Conservation (phyloP, 2,113 vertebrate species). For the Nymphicus hollandicus region DNA sequence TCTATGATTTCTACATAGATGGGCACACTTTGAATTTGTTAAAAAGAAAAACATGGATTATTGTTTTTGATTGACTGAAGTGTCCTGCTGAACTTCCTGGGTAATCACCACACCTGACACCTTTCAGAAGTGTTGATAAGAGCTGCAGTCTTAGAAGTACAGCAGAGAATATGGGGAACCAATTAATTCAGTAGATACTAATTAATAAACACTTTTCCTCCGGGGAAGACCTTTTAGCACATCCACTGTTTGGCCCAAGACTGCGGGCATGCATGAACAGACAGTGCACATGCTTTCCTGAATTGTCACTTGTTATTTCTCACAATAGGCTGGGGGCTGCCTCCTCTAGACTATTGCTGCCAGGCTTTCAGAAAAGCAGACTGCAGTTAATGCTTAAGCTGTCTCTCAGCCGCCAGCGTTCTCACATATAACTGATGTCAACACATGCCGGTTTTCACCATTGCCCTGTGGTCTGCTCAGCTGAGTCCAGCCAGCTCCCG, state of each 20-base stretch:
- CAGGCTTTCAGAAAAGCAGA: not conserved
- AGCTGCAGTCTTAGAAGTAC: not conserved
- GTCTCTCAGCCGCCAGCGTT: not conserved
- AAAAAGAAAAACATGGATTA: not conserved
- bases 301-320: constrained; percentile 12
- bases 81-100: not conserved
- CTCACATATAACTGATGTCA: not conserved
- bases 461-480: not conserved
- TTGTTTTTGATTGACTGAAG: not conserved
- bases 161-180: not conserved
- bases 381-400: not conserved
- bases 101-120: not conserved
- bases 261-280: not conserved
- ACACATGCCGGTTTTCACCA: fast-evolving
- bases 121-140: not conserved
- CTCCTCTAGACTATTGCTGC: not conserved
- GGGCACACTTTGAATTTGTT: not conserved
- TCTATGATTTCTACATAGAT: fast-evolving
- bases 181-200: constrained; percentile 23
- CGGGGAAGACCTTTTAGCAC: not conserved
- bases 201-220: constrained; percentile 31
- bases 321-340: not conserved
- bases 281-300: not conserved
- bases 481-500: not conserved
- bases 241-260: not conserved